Evolutionary conservation across 2,113 vertebrate species (phyloP).

Genomic region (Atractosteus spatula): DNA sequence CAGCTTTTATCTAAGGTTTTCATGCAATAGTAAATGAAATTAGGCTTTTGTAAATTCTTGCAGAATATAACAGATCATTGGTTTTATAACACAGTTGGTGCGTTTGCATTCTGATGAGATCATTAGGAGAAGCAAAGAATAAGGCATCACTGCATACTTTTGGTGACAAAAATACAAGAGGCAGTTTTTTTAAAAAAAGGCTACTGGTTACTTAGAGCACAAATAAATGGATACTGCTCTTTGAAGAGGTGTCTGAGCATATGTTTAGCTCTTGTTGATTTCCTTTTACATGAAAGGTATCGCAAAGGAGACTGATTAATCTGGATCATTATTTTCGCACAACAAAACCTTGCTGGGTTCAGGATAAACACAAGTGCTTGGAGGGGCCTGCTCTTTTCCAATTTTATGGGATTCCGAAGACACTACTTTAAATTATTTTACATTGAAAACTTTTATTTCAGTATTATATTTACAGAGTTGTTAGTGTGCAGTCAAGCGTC

Average conservation of each 20-base stretch:
- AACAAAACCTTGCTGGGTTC: too few species aligned
- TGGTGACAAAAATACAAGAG: conserved; percentile 82
- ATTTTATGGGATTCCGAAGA: neutral
- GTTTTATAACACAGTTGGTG: conserved; percentile 88
- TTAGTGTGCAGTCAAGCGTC: neutral
- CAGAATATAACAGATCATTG: conserved; percentile 90
- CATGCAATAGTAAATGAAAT: conserved; percentile 83
- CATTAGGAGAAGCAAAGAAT: conserved; percentile 83
- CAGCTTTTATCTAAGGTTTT: conserved; percentile 72
- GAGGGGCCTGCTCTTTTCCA: too few species aligned
- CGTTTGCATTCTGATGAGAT: conserved; percentile 89
- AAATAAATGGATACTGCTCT: neutral
- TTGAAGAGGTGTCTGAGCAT: neutral
- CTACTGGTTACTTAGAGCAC: neutral
- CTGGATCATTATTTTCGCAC: too few species aligned
- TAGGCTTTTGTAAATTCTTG: conserved; percentile 89
- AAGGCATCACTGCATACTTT: conserved; percentile 75
- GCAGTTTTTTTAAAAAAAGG: neutral
- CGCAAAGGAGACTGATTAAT: too few species aligned
- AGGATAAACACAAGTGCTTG: too few species aligned
- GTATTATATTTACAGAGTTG: neutral
- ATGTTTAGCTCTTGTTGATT: conserved; percentile 4
- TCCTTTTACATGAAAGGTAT: neutral
- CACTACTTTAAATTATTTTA: neutral
- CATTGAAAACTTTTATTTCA: neutral